Evolutionary conservation across 37 sponge, comb jelly and placozoan genomes (phyloP).

Genomic region (Hormiphora californensis): DNA sequence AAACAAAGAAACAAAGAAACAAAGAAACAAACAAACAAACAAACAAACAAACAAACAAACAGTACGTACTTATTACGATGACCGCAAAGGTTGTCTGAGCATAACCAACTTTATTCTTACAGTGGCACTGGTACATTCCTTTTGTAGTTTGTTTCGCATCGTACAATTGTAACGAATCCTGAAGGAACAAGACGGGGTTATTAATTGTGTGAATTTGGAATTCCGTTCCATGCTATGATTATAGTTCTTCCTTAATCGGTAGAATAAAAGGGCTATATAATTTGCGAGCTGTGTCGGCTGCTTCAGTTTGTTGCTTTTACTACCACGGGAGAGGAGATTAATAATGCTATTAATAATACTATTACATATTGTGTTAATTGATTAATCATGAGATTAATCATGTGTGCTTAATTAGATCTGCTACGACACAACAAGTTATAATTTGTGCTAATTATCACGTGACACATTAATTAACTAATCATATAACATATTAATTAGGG

Average conservation of each 20-base stretch:
- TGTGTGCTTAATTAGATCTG: background rate
- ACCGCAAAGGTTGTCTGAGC: conserved; percentile 43
- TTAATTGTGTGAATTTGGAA: background rate
- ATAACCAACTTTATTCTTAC: background rate
- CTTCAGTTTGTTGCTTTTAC: no score
- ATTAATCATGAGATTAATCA: background rate
- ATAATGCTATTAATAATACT: no score
- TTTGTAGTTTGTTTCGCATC: background rate
- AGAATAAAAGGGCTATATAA: background rate
- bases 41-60: background rate
- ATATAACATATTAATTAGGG: no score
- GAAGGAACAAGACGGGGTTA: background rate
- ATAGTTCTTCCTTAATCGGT: background rate
- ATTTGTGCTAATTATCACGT: no score
- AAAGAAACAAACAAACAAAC: background rate
- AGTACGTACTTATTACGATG: conserved; percentile 15
- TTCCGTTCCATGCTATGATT: background rate
- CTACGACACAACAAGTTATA: no score
- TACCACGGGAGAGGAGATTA: no score
- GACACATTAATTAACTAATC: no score
- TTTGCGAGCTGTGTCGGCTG: no score
- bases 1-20: no score
- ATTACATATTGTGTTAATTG: no score
- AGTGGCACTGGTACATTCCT: conserved; percentile 47
- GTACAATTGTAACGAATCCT: background rate